Base-by-base conservation (phyloP, 2,888 invertebrate genomes). In the Serripes groenlandicus region DNA sequence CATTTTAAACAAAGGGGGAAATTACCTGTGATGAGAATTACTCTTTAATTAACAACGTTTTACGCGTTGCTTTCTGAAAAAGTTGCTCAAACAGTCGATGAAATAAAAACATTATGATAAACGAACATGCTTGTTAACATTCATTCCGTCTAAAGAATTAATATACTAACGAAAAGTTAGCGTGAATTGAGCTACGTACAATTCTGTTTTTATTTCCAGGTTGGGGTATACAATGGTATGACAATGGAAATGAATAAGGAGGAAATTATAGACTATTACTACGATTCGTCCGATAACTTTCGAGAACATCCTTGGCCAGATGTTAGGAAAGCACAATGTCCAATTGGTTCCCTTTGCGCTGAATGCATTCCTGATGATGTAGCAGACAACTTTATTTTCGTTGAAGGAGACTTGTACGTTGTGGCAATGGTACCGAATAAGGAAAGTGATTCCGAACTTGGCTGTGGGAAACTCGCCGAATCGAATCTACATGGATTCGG, bases 261-360 rank as follows among this genome's bases (percentile, higher is more conserved):
- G 32, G 4, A 30, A n/a, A 62, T 62, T 7, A 62, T 7, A 15
- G 62, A 62, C 34, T 62, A 62, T n/a, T 4, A 62, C 1, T 30
- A 34, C 62, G 34, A 58, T 15, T 7, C 58, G 15, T 3, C 26
- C 28, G 15, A 26, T 7, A 58, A n/a, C n/a, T n/a, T 26, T 28
- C 58, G 28, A 26, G 58, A 58, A 58, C 3, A 3, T 4, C 15
- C 34, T 4, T 62, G 62, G 62, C 62, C 62, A 21, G 28, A 62
- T 21, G 34, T 62, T 34, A 30, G 62, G 34, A 3, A 34, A 21
- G 62, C 62, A 11, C 62, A 62, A 21, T 62, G 62, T 62, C 62
- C 62, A 5, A 5, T 34, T 11, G 62, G 34, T 9, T 15, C 3
- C n/a, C 5, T 62, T 1, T 62, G 62, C 21, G 5, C 23, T 7